Evolutionary conservation across 2,888 invertebrate genomes (phyloP), one percentile per base, ranked within the genome.

Genomic region (Drosophila neonasuta): DNA sequence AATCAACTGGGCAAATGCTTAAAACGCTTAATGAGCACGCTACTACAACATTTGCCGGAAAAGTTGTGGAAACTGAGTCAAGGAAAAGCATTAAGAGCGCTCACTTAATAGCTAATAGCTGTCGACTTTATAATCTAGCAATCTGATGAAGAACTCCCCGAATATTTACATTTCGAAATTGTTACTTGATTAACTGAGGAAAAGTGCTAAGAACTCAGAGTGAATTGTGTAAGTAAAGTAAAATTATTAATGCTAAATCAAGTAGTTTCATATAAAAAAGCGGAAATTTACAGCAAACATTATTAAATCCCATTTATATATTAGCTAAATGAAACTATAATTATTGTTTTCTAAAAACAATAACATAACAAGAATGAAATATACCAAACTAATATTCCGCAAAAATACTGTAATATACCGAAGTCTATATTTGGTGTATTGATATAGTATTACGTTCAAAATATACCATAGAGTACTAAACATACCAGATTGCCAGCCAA

Each of bases 1-100:
- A 64, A 61, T 67, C 58, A 63, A 79, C 68, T 57, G 67, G 58
- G 49, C 59, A 66, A 74, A 61, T 56, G 55, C 39, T 48, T 48
- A 62, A 72, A 61, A 55, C 13, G 59, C 49, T 60, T 62, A 60
- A 74, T 58, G 50, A 64, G 56, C 34, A 56, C 9, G 32, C 50
- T 74, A 59, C 41, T 50, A 36, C n/a, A 24, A 24, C 24, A 24
- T 63, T 24, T 20, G 36, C 1, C 11, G 8, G 36, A 70, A 64
- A 64, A 75, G 29, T 71, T 54, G 34, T 48, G 58, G 51, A 39
- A 76, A 54, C 51, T 52, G 65, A 42, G 45, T 42, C 29, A 39
- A n/a, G 57, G 42, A 58, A 68, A 77, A 13, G 11, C 58, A 74
- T 49, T 49, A 55, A 15, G 41, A 44, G 49, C 52, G n/a, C 46